Percentiles rank a stretch among this genome's conserved stretches.
phyloP scores from a whole-genome alignment of 2,888 invertebrate species.

The Euplexia lucipara region DNA sequence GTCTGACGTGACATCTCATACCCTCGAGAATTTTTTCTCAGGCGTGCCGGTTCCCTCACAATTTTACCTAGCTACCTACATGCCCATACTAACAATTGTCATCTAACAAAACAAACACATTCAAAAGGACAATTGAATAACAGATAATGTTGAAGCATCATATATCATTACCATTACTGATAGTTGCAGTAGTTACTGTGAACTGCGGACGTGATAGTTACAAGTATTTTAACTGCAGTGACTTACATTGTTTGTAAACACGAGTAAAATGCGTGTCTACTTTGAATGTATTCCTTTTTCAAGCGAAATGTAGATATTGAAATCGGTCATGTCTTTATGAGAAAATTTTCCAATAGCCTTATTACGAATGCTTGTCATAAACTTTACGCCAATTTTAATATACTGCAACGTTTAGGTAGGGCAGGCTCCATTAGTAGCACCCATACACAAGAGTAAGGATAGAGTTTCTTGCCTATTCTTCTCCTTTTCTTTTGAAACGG shows the following conservation, averaged over 20 bases:
- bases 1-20: too few species aligned
- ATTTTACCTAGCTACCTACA: too few species aligned
- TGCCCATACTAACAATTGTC: constrained; percentile 8
- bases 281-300: neutral
- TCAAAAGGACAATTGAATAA: constrained; percentile 46
- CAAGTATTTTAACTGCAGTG: constrained; percentile 6
- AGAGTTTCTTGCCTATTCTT: too few species aligned
- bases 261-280: constrained; percentile 25
- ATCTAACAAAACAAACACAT: neutral
- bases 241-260: constrained; percentile 41
- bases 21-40: too few species aligned
- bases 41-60: too few species aligned
- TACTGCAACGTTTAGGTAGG: too few species aligned
- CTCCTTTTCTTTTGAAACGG: too few species aligned
- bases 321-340: neutral
- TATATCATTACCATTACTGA: constrained; percentile 36
- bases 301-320: neutral
- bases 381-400: too few species aligned
- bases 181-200: constrained; percentile 15
- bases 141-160: constrained; percentile 40
- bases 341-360: too few species aligned
- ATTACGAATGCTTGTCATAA: too few species aligned
- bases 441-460: too few species aligned
- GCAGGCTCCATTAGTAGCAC: too few species aligned
- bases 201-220: constrained; percentile 19